Conservation (phyloP, 2,113 vertebrate genomes). For the Gambusia holbrooki region DNA sequence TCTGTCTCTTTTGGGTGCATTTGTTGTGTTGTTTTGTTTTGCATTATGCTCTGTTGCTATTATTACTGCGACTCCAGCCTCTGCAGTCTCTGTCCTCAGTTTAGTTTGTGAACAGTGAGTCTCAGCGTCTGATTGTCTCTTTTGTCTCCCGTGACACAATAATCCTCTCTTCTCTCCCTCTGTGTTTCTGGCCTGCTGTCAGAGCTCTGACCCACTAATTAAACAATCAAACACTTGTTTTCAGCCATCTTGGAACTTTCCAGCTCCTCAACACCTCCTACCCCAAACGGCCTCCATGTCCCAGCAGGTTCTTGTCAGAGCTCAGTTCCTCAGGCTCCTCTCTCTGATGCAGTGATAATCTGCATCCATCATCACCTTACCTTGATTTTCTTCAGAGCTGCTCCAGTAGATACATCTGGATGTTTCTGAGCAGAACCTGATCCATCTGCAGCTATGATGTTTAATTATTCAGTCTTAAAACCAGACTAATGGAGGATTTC, state of each 20-base stretch:
- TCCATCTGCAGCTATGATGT: not conserved
- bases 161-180: slow-evolving; percentile 60
- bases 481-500: not conserved
- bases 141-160: slow-evolving; percentile 74
- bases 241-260: slow-evolving; percentile 60
- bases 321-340: not conserved
- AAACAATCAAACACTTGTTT: slow-evolving; percentile 75
- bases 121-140: slow-evolving; percentile 13
- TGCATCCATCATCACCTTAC: not conserved
- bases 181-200: slow-evolving; percentile 64
- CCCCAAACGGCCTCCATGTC: not conserved
- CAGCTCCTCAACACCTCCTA: slow-evolving; percentile 6
- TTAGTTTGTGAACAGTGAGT: not conserved
- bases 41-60: not conserved
- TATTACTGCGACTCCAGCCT: not conserved
- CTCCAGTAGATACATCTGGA: not conserved
- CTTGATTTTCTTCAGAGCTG: not conserved
- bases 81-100: not conserved
- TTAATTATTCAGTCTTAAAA: not conserved
- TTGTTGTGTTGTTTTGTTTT: not conserved
- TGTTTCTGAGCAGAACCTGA: not conserved
- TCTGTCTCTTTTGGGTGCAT: not conserved
- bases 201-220: slow-evolving; percentile 71
- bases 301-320: slow-evolving; percentile 11
- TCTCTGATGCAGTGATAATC: not conserved